Evolutionary conservation across 2,113 vertebrate species (phyloP), one percentile per base, ranked within the genome.

Genomic region (Pitta sordida): DNA sequence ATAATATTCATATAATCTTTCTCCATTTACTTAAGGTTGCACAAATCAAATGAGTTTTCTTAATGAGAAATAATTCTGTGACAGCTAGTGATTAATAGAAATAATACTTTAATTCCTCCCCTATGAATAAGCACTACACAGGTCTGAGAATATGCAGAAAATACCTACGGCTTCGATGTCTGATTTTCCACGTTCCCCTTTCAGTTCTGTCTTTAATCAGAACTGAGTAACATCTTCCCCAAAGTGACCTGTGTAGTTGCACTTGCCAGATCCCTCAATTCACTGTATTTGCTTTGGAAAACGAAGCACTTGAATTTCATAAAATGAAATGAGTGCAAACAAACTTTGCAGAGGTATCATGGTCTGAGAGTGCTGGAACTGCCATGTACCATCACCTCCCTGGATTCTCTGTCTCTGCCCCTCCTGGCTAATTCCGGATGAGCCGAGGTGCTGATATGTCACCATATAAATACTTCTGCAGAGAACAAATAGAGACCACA

Each of bases 1-100:
- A 77, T 60, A 41, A 71, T n/a, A n/a, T n/a, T n/a, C n/a, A n/a
- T n/a, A 62, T 51, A 48, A 74, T 32, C 18, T 56, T 51, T 23
- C 49, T 74, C 30, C 23, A 48, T 83, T 78, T 83, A 63, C 14
- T 41, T 73, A 90, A 74, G 36, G 81, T 83, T 86, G 56, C 70
- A 85, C 26, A 89, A 55, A 76, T 86, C 53, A 7, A n/a, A 30
- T 8, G n/a, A 80, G 32, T 81, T 78, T 88, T 76, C 64, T 77
- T 88, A 78, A 75, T 83, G 49, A 87, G 75, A 84, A 93, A 84
- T 76, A 91, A 87, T 77, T 79, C 63, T 30, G 24, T 86, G 90
- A 63, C 64, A 89, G 44, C 17, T 70, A 78, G 30, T 80, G 67
- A 89, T 87, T 91, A 83, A 87, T 43, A 76, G 36, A 78, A 85